These are phyloP conservation scores for Chesias legatella DNA, from an alignment of 2,888 invertebrate species.

Conservation along the genomic window DNA sequence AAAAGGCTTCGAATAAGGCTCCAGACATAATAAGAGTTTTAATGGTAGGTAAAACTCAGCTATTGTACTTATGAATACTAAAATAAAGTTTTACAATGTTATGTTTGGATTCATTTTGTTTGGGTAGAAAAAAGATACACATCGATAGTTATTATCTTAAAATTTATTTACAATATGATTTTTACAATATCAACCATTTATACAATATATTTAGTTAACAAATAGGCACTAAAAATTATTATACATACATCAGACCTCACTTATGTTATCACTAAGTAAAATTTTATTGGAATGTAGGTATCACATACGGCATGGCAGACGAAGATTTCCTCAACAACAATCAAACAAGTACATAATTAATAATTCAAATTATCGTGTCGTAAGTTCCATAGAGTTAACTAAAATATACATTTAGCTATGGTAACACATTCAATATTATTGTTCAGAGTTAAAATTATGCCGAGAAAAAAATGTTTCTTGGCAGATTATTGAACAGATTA, in stretches of 20 bases:
- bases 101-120: constrained; percentile 1
- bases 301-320: constrained; percentile 72
- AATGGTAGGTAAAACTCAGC: too few relatives aligned
- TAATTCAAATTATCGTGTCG: constrained; percentile 30
- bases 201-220: constrained; percentile 79
- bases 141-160: constrained; percentile 61
- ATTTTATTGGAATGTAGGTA: constrained; percentile 59
- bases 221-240: constrained; percentile 59
- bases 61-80: neutral
- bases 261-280: constrained; percentile 62
- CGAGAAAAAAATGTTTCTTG: constrained; percentile 13
- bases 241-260: constrained; percentile 76
- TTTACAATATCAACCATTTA: constrained; percentile 79
- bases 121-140: constrained; percentile 31
- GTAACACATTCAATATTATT: constrained; percentile 71
- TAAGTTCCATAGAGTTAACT: constrained; percentile 47
- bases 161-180: constrained; percentile 79
- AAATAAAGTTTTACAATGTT: constrained; percentile 11
- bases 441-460: constrained; percentile 23
- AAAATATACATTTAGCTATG: constrained; percentile 64
- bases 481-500: constrained; percentile 1
- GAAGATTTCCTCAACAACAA: constrained; percentile 42
- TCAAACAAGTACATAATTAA: constrained; percentile 29
- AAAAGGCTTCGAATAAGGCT: too few relatives aligned
- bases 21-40: too few relatives aligned